Percentiles rank a stretch among this genome's conserved stretches.
Conservation (phyloP, 2,113 vertebrate species). For the Dolichotis patagonum region DNA sequence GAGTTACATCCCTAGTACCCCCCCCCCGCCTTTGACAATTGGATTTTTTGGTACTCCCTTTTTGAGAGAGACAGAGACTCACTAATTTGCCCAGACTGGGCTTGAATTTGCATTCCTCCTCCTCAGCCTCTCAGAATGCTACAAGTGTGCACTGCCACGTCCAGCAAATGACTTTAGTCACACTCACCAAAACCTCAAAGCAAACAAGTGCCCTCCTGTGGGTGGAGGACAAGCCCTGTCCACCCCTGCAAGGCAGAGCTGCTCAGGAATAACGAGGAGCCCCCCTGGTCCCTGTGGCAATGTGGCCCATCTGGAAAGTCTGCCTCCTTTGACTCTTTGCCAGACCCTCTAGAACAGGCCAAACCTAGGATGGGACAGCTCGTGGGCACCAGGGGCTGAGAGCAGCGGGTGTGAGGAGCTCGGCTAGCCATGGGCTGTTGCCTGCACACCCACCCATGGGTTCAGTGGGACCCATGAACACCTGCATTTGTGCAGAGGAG, state of each 20-base stretch:
- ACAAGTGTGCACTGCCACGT: background rate
- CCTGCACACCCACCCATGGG: no score
- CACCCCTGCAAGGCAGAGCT: background rate
- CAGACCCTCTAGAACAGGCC: no score
- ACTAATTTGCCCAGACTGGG: background rate
- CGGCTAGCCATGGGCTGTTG: accelerated
- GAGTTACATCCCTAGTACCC: background rate
- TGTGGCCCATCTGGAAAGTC: background rate
- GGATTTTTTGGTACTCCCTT: background rate
- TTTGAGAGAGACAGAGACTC: background rate
- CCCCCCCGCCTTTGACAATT: no score
- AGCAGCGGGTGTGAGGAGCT: accelerated
- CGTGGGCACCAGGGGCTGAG: accelerated
- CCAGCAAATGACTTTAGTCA: background rate
- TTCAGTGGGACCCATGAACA: background rate
- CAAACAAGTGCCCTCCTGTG: background rate
- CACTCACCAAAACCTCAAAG: background rate
- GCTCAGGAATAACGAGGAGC: background rate
- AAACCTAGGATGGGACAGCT: no score
- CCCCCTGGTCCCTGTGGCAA: no score
- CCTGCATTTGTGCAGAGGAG: background rate
- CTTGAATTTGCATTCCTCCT: background rate
- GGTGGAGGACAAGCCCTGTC: background rate
- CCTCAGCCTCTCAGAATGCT: background rate
- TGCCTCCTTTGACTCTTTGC: no score